Base-by-base conservation (phyloP, 2,888 invertebrate species). In the Pollenia angustigena region DNA sequence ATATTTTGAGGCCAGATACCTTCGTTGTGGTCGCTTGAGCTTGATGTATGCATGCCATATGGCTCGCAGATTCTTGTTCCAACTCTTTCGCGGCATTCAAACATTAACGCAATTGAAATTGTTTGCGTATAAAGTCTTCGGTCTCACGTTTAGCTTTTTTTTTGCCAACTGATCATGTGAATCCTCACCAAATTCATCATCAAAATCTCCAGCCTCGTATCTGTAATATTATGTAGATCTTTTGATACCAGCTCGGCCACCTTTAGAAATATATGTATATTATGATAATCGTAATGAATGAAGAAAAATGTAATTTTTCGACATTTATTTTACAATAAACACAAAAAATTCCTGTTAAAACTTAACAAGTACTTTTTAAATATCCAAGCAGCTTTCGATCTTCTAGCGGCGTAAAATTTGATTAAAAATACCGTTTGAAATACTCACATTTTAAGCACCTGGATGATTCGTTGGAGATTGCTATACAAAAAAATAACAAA, bases 21-120 rank as follows among this genome's bases (percentile, higher is more conserved):
- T 98, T 98, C 9, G 94, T 95, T 46, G 95, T 94, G 0, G 97
- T 97, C 87, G 96, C 95, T 46, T 95, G 95, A 2, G 97, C 96
- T 7, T 96, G 95, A 90, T 95, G 95, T 8, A 97, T 96, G 88
- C 95, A 95, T 0, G 96, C 95, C 90, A 95, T 94, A 91, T 95
- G 95, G 0, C 95, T 95, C 44, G 94, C 93, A 42, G 95, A 93
- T 50, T 95, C 93, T 83, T 96, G 95, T 80, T 94, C 93, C 52
- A 92, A 91, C 12, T 91, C 90, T 14, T 90, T 90, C 0, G 92
- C 92, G 3, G 92, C 91, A 48, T 83, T 89, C 6, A 93, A 87
- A 74, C 91, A 90, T 92, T 94, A 96, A 69, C 98, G 94, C 76
- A 96, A 93, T 46, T 96, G 95, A 91, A 98, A 97, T 92, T 98